phyloP scores from a whole-genome alignment of 2,888 invertebrate species.

The Glyphotaelius pellucidus region DNA sequence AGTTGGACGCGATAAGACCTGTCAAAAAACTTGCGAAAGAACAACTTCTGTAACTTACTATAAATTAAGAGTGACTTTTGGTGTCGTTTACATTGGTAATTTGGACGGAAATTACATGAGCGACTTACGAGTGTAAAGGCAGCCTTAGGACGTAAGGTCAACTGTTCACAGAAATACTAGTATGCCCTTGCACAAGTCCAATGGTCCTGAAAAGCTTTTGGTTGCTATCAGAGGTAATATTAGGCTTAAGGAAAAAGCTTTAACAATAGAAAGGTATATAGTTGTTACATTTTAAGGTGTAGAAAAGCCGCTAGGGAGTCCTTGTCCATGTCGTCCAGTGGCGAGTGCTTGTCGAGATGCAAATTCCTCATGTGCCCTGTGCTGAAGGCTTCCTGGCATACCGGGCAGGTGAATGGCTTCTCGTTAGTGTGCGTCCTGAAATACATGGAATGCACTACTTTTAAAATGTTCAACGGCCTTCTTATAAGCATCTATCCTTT shows the following conservation, averaged over 20 bases:
- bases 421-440: conserved; percentile 53
- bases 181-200: no score
- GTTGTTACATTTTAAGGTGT: conserved; percentile 51
- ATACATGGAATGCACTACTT: neutral
- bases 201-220: neutral
- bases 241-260: neutral
- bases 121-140: no score
- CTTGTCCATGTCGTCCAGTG: conserved; percentile 44
- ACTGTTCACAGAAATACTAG: no score
- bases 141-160: no score
- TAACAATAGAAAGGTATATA: neutral
- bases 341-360: conserved; percentile 48
- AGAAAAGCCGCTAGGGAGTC: conserved; percentile 41
- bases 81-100: no score
- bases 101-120: no score
- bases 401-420: conserved; percentile 53
- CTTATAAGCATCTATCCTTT: no score
- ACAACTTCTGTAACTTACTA: no score
- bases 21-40: no score
- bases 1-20: no score
- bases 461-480: no score
- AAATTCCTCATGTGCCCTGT: conserved; percentile 55
- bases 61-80: no score
- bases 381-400: conserved; percentile 43
- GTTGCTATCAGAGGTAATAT: neutral